phyloP scores from a whole-genome alignment of 2,888 invertebrate species.

The Chymomyza caudatula region DNA sequence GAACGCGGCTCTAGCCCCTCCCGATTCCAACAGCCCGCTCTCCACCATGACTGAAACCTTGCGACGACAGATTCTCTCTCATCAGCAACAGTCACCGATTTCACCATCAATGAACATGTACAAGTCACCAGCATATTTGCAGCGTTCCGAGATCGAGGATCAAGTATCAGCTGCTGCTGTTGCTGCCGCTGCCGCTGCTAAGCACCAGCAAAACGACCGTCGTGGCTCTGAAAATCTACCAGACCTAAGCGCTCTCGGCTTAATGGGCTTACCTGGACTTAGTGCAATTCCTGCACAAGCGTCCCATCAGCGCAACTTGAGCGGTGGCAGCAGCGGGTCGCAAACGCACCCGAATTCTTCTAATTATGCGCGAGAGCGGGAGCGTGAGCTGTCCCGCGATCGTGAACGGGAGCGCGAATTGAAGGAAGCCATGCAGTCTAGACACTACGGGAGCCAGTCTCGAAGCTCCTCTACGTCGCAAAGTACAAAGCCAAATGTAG shows the following conservation, averaged over 20 bases:
- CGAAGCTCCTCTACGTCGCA: slow-evolving; percentile 56
- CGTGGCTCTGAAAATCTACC: slow-evolving; percentile 72
- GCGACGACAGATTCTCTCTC: slow-evolving; percentile 75
- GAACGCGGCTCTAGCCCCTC: slow-evolving; percentile 64
- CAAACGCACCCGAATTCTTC: slow-evolving; percentile 66
- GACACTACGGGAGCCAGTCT: slow-evolving; percentile 73
- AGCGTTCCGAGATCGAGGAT: slow-evolving; percentile 76
- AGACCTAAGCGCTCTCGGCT: slow-evolving; percentile 72
- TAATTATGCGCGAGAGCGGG: slow-evolving; percentile 63
- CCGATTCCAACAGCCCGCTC: slow-evolving; percentile 70
- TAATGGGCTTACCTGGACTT: slow-evolving; percentile 75
- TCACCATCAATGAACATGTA: slow-evolving; percentile 76
- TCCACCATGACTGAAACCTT: slow-evolving; percentile 75
- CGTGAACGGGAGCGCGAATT: slow-evolving; percentile 50
- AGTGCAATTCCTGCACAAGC: slow-evolving; percentile 73
- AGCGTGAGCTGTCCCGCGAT: slow-evolving; percentile 64
- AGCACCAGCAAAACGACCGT: slow-evolving; percentile 63
- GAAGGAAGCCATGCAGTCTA: slow-evolving; percentile 69
- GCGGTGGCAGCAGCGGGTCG: slow-evolving; percentile 35
- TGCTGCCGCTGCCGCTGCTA: slow-evolving; percentile 64
- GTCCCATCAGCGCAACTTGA: slow-evolving; percentile 30
- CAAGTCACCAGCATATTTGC: slow-evolving; percentile 76
- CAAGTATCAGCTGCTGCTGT: slow-evolving; percentile 73
- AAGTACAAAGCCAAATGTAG: slow-evolving; percentile 41
- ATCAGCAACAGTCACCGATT: slow-evolving; percentile 74